Base-by-base conservation (phyloP, 2,888 invertebrate species). In the Drosophila diplacantha region DNA sequence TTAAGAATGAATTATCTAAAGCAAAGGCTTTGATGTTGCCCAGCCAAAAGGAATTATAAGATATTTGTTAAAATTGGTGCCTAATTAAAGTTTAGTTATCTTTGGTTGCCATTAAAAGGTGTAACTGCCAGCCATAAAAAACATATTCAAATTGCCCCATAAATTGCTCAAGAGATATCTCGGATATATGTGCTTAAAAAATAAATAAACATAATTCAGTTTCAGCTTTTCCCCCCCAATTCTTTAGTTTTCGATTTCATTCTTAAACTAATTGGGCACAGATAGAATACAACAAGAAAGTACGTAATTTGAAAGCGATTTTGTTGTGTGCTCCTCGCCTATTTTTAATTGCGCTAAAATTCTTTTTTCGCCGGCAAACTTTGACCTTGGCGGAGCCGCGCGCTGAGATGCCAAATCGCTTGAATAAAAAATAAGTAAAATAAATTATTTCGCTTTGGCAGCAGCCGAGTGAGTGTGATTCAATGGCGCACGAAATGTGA, bases 161-260 rank as follows among this genome's bases (percentile, higher is more conserved):
- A 61, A 55, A 55, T 55, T 51, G 43, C 22, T 22, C 31, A 29
- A 20, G 18, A 31, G 5, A 65, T 22, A 24, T 41, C 24, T 9
- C 24, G 1, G 1, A n/a, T 20, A 34, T n/a, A 22, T 24, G n/a
- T 41, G 41, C 24, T 41, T 41, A 46, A 46, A 62, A 46, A 46
- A 37, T 31, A 67, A 35, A 35, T 44, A 58, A 57, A 44, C 50
- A 43, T 46, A 56, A 57, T 32, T 53, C 46, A 44, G 44, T 11
- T 31, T 20, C 37, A 16, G 31, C 18, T 22, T 38, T 29, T 29
- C 4, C 11, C 50, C 69, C 74, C 69, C 69, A 76, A 80, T n/a
- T n/a, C n/a, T n/a, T n/a, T n/a, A n/a, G 81, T 72, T 74, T 77
- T 77, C 83, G 78, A 81, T 80, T 78, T 83, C 78, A 81, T 78